Base-by-base conservation (phyloP, 2,888 invertebrate genomes). In the Steinernema carpocapsae region DNA sequence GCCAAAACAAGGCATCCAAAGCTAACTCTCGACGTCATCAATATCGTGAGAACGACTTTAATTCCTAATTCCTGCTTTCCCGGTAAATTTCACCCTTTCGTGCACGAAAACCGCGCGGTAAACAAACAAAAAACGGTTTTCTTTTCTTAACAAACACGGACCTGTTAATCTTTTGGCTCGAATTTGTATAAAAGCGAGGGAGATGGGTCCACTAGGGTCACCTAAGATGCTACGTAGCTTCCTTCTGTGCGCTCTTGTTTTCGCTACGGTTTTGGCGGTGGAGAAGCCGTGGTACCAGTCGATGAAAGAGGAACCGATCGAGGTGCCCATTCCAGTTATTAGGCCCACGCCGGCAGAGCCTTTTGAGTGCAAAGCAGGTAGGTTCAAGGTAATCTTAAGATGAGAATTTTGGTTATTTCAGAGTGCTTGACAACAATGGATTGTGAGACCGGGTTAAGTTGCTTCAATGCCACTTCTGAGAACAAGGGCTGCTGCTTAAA, bases 351-450 rank as follows among this genome's bases (percentile, higher is more conserved):
- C n/a, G n/a, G 48, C 24, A 6, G 26, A 4, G 22, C 37, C 37
- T 37, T 56, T 56, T 22, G 56, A 24, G 22, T 64, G 64, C n/a
- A 64, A 64, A 64, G 64, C 32, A 29, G 52, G 52, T 24, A 72
- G 59, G 45, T 17, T 6, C 19, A 22, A 2, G 1, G 1, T 10
- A n/a, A 3, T 7, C 10, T 37, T 37, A 10, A 10, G 37, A 37
- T 37, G 10, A 37, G 37, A 10, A 37, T 10, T 37, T 37, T 3
- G 10, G 3, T 17, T 22, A 7, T 0, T 78, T 72, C 26, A 84
- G 82, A 78, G 64, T 84, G 84, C 73, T 76, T 77, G 43, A 82
- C 83, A 17, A 84, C 84, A 7, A 70, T 81, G 59, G 84, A 84
- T 71, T 84, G 84, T 72, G 77, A 78, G 12, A 76, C 79, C 3